A percentile compares a stretch with the other conserved stretches of the same genome.
Evolutionary conservation across 2,888 invertebrate genomes (phyloP).

Genomic region (Odontocolon sp.): DNA sequence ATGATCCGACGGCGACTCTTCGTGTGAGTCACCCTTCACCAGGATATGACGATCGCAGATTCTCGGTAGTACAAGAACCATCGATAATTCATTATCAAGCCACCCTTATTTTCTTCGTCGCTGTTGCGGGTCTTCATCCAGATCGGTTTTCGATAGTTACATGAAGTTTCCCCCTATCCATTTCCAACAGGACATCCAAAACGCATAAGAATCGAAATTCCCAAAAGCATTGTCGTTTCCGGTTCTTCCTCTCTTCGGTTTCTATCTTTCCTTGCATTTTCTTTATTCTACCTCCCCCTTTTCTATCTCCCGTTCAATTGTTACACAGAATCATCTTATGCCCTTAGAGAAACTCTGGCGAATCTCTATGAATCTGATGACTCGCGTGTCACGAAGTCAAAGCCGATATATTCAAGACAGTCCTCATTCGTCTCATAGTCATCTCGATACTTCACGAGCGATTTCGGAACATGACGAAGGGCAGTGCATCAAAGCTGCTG

Average conservation of each 20-base stretch:
- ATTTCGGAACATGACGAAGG: slow-evolving; percentile 29
- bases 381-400: slow-evolving; percentile 2
- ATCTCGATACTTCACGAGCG: slow-evolving; percentile 9
- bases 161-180: slow-evolving; percentile 35
- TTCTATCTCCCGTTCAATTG: not conserved
- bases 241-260: slow-evolving; percentile 1
- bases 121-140: slow-evolving; percentile 41
- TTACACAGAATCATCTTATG: not conserved
- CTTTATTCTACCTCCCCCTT: too few species aligned
- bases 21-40: slow-evolving; percentile 42
- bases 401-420: slow-evolving; percentile 34
- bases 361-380: slow-evolving; percentile 6
- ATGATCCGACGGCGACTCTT: not conserved
- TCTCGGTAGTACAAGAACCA: slow-evolving; percentile 25
- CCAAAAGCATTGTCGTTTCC: slow-evolving; percentile 11
- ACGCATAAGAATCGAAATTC: not conserved
- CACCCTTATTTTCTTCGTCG: not conserved
- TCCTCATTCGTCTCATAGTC: slow-evolving; percentile 15
- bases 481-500: not conserved
- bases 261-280: not conserved
- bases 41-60: slow-evolving; percentile 49
- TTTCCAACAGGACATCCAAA: not conserved
- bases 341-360: not conserved
- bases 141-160: slow-evolving; percentile 18
- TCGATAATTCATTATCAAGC: slow-evolving; percentile 50